Percentiles rank a stretch among this genome's conserved stretches.
Conservation (phyloP, 2,888 invertebrate genomes). For the Mystacides longicornis region DNA sequence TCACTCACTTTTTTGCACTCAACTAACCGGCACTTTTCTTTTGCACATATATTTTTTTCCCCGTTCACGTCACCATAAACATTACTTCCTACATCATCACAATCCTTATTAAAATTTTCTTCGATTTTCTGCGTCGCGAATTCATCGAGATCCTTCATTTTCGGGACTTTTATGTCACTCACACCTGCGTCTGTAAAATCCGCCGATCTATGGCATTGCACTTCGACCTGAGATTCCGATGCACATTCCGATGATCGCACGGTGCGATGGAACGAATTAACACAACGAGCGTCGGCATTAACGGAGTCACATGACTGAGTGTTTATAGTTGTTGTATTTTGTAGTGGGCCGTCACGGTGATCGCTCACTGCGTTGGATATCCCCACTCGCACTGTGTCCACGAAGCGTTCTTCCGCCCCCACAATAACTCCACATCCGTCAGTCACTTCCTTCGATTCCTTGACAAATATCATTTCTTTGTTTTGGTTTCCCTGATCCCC, state of each 20-base stretch:
- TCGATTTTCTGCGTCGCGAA: neutral
- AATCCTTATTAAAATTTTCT: neutral
- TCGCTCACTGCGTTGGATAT: neutral
- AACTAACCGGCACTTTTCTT: no score
- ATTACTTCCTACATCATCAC: neutral
- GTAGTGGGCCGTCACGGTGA: neutral
- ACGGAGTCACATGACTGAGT: neutral
- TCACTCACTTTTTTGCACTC: neutral
- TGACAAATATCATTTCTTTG: constrained; percentile 1
- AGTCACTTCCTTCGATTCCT: constrained; percentile 1
- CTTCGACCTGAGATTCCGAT: neutral
- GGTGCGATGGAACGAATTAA: neutral
- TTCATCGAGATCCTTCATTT: neutral
- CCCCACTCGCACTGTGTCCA: neutral
- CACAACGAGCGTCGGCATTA: neutral
- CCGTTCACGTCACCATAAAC: neutral
- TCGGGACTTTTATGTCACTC: neutral
- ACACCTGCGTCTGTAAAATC: neutral
- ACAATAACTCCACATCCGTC: constrained; percentile 1
- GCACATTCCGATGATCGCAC: neutral
- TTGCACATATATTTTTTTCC: no score
- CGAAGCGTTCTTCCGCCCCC: constrained; percentile 5
- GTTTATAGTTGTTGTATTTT: neutral
- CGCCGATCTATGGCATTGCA: neutral
- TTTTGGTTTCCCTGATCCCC: neutral